These are phyloP conservation scores for Arctopsyche grandis DNA, from an alignment of 1,140 invertebrate species.

Conservation along the genomic window DNA sequence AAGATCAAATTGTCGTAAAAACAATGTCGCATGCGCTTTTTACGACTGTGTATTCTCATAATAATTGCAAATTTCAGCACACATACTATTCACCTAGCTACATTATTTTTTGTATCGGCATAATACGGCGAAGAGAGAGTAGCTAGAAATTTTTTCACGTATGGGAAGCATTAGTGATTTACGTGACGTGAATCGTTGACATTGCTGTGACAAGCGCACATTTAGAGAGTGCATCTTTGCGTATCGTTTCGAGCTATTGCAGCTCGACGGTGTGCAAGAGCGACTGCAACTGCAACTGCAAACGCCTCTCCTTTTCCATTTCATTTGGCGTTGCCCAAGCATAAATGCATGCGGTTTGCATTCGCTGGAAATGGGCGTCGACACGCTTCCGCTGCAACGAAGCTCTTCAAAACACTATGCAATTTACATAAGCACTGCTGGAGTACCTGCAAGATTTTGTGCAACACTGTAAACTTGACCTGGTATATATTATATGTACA, in stretches of 20 bases:
- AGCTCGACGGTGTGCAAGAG: background rate
- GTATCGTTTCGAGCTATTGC: constrained; percentile 9
- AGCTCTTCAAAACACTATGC: no score
- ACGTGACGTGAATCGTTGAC: constrained; percentile 16
- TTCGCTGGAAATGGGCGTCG: constrained; percentile 9
- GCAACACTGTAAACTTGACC: no score
- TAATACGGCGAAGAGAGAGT: no score
- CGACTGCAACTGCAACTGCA: background rate
- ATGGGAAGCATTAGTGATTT: background rate
- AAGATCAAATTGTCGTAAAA: background rate
- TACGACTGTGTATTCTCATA: no score
- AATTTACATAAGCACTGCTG: no score
- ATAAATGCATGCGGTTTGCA: constrained; percentile 15
- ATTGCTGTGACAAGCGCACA: background rate
- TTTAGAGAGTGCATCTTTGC: background rate
- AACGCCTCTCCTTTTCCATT: constrained; percentile 12
- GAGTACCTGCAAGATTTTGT: no score
- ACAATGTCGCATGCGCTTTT: no score
- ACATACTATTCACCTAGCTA: no score
- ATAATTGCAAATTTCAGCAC: no score
- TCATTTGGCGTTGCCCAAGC: constrained; percentile 5
- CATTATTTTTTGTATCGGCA: no score
- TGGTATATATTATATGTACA: no score
- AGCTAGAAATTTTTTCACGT: background rate
- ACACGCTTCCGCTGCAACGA: background rate